Base-by-base conservation (phyloP, 2,113 vertebrate genomes). In the Hemichromis elongatus region DNA sequence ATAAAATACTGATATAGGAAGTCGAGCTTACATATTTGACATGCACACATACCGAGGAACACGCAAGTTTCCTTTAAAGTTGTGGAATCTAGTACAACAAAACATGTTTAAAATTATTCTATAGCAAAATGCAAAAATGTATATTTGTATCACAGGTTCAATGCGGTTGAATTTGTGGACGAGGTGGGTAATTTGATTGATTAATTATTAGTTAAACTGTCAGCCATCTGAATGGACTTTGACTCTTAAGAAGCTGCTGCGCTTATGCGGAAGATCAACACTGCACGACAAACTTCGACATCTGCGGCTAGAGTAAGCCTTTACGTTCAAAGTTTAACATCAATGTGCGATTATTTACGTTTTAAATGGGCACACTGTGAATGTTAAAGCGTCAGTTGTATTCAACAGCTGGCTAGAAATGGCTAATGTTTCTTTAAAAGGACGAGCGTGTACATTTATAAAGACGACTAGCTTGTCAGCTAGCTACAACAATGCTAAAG, bases 301-400 rank as follows among this genome's bases (percentile, higher is more conserved):
- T 30, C 77, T 73, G 14, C 70, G 33, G 89, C 85, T 88, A 55
- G 3, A 61, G 47, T 6, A 2, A 73, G 8, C 10, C 7, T 40
- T 4, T 14, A 26, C 6, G 45, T 30, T 63, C 40, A 4, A 50
- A 75, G 2, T 52, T 75, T 52, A 30, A 11, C 11, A 16, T 52
- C 4, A 3, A 11, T 30, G 21, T 86, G 13, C 1, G 7, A 16
- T 1, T 5, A 8, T 30, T 53, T 9, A 26, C 3, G 2, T 5
- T 1, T 10, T 12, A 2, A 2, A 1, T 1, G 4, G 40, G 35
- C 0, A 53, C 9, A 24, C 1, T 5, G 2, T n/a, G 4, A 1
- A 2, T 9, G 6, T 33, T 47, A 4, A 4, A 13, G 28, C 3
- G 3, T 55, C 16, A n/a, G 3, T 2, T 73, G 7, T 70, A 40